These are phyloP conservation scores for Epinotia nisella DNA, from an alignment of 2,888 invertebrate species.

Conservation along the genomic window DNA sequence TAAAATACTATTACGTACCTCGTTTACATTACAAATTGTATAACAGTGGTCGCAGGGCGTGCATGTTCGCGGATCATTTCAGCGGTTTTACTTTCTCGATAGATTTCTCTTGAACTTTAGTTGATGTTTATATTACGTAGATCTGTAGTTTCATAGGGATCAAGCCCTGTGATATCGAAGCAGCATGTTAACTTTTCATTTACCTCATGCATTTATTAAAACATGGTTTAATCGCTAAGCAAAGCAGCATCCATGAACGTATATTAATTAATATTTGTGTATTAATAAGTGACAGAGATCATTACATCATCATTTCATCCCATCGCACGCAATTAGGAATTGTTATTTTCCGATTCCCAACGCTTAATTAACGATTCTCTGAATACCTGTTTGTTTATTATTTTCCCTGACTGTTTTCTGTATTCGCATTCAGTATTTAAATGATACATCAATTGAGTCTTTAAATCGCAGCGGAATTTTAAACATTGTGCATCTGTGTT, in stretches of 20 bases:
- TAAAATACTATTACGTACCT: conserved; percentile 43
- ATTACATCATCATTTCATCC: background rate
- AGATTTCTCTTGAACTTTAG: conserved; percentile 70
- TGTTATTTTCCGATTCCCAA: background rate
- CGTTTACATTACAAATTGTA: conserved; percentile 42
- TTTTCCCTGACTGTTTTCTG: background rate
- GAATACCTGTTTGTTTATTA: background rate
- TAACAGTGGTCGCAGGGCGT: conserved; percentile 41
- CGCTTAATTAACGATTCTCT: background rate
- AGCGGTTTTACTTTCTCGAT: conserved; percentile 74
- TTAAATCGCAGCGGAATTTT: background rate
- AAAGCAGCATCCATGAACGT: no score
- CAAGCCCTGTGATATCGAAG: no score
- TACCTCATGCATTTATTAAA: background rate
- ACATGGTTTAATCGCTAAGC: no score
- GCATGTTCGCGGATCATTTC: conserved; percentile 56
- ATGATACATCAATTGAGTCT: background rate
- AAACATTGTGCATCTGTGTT: background rate
- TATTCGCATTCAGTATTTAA: background rate
- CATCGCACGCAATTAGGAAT: background rate
- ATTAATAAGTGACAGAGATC: background rate
- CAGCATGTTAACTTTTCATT: background rate
- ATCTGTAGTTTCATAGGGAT: background rate
- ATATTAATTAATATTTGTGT: no score
- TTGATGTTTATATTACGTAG: conserved; percentile 50